Conservation (phyloP, 2,888 invertebrate species). For the Thelaira solivaga region DNA sequence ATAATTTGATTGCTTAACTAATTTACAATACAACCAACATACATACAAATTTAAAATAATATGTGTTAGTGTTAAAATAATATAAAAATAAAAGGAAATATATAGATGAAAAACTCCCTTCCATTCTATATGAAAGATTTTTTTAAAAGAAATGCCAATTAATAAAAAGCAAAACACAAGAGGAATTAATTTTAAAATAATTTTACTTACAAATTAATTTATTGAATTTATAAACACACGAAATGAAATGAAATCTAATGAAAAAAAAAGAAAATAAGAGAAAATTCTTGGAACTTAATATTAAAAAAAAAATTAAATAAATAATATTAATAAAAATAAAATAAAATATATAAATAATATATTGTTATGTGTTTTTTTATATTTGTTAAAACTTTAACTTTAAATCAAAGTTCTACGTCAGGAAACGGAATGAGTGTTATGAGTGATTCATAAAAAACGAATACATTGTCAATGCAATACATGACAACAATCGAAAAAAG, state of each 20-base stretch:
- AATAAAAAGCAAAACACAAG: conserved; percentile 26
- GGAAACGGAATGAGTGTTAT: too few relatives aligned
- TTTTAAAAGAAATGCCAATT: conserved; percentile 56
- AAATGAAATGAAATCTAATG: not conserved
- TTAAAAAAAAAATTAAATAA: not conserved
- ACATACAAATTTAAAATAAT: conserved; percentile 29
- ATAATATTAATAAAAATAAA: too few relatives aligned
- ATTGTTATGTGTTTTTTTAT: too few relatives aligned
- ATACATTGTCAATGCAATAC: too few relatives aligned
- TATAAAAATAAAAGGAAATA: conserved; percentile 35
- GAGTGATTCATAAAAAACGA: too few relatives aligned
- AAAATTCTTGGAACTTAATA: conserved; percentile 8
- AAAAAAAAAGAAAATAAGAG: conserved; percentile 1
- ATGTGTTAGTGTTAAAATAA: conserved; percentile 46
- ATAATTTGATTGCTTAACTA: conserved; percentile 58
- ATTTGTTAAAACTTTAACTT: too few relatives aligned
- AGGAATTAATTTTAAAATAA: conserved; percentile 52
- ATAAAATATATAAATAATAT: too few relatives aligned
- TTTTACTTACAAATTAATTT: conserved; percentile 56
- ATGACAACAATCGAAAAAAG: too few relatives aligned
- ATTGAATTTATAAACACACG: conserved; percentile 43
- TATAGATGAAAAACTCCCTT: not conserved
- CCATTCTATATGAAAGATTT: conserved; percentile 35
- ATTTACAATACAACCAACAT: conserved; percentile 18
- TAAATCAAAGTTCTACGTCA: too few relatives aligned